A percentile compares a stretch with the other conserved stretches of the same genome.
phyloP scores from a whole-genome alignment of 2,797 vertebrate species.

The Argyrosomus regius region DNA sequence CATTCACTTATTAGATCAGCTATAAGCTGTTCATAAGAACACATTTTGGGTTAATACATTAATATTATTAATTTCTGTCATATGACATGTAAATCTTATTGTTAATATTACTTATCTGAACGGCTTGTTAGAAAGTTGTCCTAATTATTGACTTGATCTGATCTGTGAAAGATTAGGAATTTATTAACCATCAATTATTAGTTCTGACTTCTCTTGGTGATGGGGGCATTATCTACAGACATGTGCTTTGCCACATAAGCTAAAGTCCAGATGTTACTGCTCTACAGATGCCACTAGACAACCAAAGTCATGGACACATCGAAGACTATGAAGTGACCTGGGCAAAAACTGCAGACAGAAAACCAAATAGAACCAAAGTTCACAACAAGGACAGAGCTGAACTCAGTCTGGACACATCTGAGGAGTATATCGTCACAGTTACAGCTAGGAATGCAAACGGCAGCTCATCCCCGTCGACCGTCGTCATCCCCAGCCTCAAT shows the following conservation, averaged over 20 bases:
- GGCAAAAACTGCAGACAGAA: neutral
- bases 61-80: too few species aligned
- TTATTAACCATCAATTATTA: neutral
- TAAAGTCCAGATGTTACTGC: neutral
- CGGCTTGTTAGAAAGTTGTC: neutral
- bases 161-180: neutral
- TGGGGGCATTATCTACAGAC: neutral
- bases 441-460: conserved; percentile 73
- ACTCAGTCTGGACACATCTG: conserved; percentile 28
- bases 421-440: conserved; percentile 58
- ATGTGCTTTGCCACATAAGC: neutral
- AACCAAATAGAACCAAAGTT: neutral
- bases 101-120: too few species aligned
- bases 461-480: conserved; percentile 68
- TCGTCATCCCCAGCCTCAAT: conserved; percentile 44
- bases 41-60: neutral
- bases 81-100: too few species aligned
- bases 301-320: conserved; percentile 79
- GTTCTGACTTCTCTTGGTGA: neutral
- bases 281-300: conserved; percentile 53
- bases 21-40: neutral
- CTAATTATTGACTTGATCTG: neutral
- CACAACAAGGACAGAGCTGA: neutral
- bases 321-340: conserved; percentile 72
- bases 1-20: neutral